phyloP scores from a whole-genome alignment of 2,888 invertebrate species.

The Cryptus armator region DNA sequence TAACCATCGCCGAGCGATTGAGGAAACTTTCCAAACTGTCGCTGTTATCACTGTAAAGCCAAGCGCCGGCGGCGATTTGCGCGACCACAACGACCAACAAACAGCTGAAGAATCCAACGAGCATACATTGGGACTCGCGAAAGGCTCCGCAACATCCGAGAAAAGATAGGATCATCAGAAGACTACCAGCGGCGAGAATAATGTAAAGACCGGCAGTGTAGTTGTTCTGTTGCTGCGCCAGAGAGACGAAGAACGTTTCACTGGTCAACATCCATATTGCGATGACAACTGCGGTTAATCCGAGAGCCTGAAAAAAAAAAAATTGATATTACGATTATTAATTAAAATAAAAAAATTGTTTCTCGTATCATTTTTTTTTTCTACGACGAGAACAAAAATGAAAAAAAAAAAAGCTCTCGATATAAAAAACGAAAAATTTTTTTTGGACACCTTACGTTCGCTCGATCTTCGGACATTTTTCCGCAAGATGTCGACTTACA shows the following conservation, averaged over 20 bases:
- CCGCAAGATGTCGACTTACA: neutral
- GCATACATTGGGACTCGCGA: constrained; percentile 91
- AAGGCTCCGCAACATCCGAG: constrained; percentile 94
- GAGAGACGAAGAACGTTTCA: constrained; percentile 90
- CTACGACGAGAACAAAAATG: no score
- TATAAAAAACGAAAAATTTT: no score
- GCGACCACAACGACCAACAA: constrained; percentile 92
- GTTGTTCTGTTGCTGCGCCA: constrained; percentile 88
- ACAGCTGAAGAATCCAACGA: constrained; percentile 92
- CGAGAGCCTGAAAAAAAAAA: constrained; percentile 88
- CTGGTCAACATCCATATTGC: constrained; percentile 93
- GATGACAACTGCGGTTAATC: constrained; percentile 89
- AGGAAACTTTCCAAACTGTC: constrained; percentile 89
- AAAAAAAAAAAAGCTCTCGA: no score
- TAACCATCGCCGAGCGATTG: constrained; percentile 83
- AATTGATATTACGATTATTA: neutral
- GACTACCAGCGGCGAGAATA: constrained; percentile 90
- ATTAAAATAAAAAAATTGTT: neutral
- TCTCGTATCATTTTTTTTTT: neutral
- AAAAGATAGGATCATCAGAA: constrained; percentile 92
- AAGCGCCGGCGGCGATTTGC: constrained; percentile 92
- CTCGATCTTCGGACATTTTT: no score
- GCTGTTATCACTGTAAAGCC: constrained; percentile 90
- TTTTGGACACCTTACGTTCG: no score
- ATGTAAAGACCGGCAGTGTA: constrained; percentile 91